Base-by-base conservation (phyloP, 2,888 invertebrate species). In the Cylindroiulus punctatus region DNA sequence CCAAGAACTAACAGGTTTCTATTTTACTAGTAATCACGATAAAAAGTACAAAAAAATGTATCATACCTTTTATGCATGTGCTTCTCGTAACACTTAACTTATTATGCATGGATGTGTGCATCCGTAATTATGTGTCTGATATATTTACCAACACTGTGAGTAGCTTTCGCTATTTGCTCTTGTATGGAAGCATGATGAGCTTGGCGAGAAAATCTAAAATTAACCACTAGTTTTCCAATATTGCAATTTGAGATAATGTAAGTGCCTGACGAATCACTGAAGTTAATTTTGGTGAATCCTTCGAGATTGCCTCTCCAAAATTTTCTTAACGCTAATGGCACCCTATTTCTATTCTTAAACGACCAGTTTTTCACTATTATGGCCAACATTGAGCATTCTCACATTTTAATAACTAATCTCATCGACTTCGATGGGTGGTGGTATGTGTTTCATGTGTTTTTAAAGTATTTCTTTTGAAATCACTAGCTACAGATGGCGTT, bases 241-340 rank as follows among this genome's bases (percentile, higher is more conserved):
- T 44, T 65, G 76, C 76, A 76, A 30, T 76, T 76, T 76, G 22
- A 65, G 22, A 65, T 65, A 65, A 44, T 14, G 44, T 36, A 52
- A 76, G 76, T 76, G 76, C 76, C 76, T 76, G 76, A 14, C 30
- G 2, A 76, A 76, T 76, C 76, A 30, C 76, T 76, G 22, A 22
- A 76, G 22, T 22, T 76, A 30, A 76, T 76, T 26, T 76, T 76
- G 30, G 30, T 76, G 14, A 76, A 76, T 26, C 30, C 12, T 30
- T 76, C 30, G 26, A 22, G 30, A 76, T 30, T 76, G 22, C 22
- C 12, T 14, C 76, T 76, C 76, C 26, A 26, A 30, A 76, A 30
- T 14, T 22, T 30, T 76, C 30, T 26, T 30, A 26, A 76, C 26
- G 30, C 12, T 44, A 36, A 76, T 76, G 76, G 76, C 76, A 76